Base-by-base conservation (phyloP, 2,113 vertebrate genomes). In the Eurypyga helias region DNA sequence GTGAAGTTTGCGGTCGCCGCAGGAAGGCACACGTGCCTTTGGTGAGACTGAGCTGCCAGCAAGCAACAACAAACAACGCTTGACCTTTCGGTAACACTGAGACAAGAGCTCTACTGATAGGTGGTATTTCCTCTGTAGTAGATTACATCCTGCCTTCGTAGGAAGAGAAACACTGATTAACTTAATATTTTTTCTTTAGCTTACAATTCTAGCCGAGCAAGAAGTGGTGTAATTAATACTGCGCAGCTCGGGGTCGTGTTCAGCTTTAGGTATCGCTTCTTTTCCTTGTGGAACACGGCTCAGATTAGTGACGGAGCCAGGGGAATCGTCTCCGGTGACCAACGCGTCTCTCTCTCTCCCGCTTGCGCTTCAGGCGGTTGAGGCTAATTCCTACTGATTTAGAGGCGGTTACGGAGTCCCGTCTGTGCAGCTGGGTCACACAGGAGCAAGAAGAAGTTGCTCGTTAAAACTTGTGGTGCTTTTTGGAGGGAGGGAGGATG, bases 291-390 rank as follows among this genome's bases (percentile, higher is more conserved):
- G 78, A 78, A 55, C 28, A 3, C 51, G 21, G 54, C 46, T 83
- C 34, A 23, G 45, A 25, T 17, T 8, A 34, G 49, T 12, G 71
- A 65, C 12, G 0, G 17, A 88, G 62, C 62, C 41, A 7, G 49
- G 36, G 76, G 25, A 67, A 33, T 55, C 11, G 45, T 19, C 49
- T 52, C 48, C 13, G 11, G 41, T 14, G 46, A 33, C 60, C 33
- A 49, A 70, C 0, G 0, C 1, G 2, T 7, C 26, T 34, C 49
- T 7, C 26, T n/a, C 49, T 58, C 17, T 36, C 17, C 60, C 31
- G 58, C 61, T 3, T 26, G 62, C 29, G 7, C 48, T 69, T 71
- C 75, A 77, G 52, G 10, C 41, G 11, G 29, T 1, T 57, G 88
- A 85, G 28, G 49, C 20, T 26, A 28, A 69, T 88, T 92, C 60